Evolutionary conservation across 2,113 vertebrate species (phyloP).

Genomic region (Amphiprion ocellaris): DNA sequence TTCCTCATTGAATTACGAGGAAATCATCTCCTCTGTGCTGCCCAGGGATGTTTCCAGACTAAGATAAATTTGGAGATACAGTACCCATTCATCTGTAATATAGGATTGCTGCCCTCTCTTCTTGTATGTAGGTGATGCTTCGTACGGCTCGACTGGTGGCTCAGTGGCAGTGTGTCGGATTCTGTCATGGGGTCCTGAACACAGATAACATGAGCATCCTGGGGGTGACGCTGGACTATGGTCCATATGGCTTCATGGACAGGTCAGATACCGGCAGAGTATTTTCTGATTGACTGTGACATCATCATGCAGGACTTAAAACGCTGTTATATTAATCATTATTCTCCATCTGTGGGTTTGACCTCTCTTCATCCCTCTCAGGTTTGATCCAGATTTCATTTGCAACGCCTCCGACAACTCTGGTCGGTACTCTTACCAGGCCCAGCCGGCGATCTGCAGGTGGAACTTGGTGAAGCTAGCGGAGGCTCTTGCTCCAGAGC

Average conservation of each 20-base stretch:
- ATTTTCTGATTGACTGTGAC: not conserved
- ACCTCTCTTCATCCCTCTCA: conserved; percentile 57
- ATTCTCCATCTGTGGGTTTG: accelerated
- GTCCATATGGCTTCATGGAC: conserved; percentile 98
- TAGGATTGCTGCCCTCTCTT: not conserved
- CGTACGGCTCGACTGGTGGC: conserved; percentile 92
- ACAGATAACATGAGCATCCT: conserved; percentile 99
- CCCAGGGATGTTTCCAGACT: accelerated
- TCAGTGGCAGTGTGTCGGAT: conserved; percentile 97
- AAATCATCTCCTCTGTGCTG: not conserved
- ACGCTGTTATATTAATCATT: not conserved
- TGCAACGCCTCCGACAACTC: conserved; percentile 94
- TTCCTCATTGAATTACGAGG: conserved; percentile 14
- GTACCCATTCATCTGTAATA: not conserved
- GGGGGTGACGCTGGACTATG: conserved; percentile 96
- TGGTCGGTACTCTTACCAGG: conserved; percentile 93
- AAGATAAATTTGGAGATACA: not conserved
- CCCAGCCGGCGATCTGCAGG: conserved; percentile 93
- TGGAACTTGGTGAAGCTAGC: conserved; percentile 96
- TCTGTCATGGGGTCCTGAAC: conserved; percentile 97
- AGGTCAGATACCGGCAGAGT: conserved; percentile 81
- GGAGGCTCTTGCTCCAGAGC: conserved; percentile 92
- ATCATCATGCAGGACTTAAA: not conserved
- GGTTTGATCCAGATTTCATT: conserved; percentile 95
- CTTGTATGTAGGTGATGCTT: conserved; percentile 84